Percentiles rank a stretch among this genome's conserved stretches.
phyloP scores from a whole-genome alignment of 2,113 vertebrate species.

The Galemys pyrenaicus region DNA sequence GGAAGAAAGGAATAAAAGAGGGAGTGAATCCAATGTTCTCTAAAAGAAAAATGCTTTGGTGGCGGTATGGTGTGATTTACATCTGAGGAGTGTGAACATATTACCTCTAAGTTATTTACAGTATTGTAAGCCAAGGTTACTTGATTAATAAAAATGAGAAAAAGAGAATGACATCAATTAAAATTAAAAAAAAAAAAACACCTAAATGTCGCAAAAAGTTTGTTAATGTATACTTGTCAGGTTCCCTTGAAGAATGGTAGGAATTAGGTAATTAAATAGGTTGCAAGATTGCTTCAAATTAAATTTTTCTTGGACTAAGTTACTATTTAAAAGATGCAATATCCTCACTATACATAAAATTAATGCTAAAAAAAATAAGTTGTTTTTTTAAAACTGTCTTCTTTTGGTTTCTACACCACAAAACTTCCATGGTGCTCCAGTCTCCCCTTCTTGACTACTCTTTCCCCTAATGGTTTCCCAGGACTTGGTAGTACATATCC shows the following conservation, averaged over 20 bases:
- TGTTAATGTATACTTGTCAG: too few relatives aligned
- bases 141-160: too few relatives aligned
- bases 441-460: background rate
- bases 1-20: too few relatives aligned
- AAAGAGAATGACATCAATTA: too few relatives aligned
- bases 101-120: too few relatives aligned
- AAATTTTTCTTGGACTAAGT: background rate
- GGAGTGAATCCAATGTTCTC: too few relatives aligned
- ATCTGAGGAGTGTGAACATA: too few relatives aligned
- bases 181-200: too few relatives aligned
- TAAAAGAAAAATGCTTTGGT: too few relatives aligned
- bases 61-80: too few relatives aligned
- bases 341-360: conserved; percentile 77
- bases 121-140: too few relatives aligned
- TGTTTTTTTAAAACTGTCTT: background rate
- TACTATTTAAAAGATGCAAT: conserved; percentile 64
- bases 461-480: background rate
- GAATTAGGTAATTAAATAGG: background rate
- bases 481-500: background rate
- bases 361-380: conserved; percentile 60
- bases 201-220: too few relatives aligned
- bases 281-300: background rate
- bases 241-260: background rate
- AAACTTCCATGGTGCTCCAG: background rate
- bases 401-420: background rate